These are phyloP conservation scores for Hydrolagus affinis DNA, from an alignment of 2,113 vertebrate species.

Conservation along the genomic window DNA sequence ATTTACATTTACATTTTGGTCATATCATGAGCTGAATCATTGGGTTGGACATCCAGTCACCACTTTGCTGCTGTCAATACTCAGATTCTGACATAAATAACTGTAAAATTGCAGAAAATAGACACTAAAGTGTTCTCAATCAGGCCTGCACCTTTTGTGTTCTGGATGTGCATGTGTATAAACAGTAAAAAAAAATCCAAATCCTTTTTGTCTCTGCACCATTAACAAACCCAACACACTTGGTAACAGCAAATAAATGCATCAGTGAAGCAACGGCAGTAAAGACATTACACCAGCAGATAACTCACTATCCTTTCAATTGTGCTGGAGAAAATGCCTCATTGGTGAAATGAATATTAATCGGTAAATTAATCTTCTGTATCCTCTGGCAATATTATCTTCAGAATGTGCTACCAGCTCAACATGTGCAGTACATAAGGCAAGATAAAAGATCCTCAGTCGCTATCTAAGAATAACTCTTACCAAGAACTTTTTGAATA, in stretches of 20 bases:
- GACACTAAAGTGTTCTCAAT: too few species aligned
- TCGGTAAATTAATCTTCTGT: constrained; percentile 26
- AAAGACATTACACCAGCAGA: too few species aligned
- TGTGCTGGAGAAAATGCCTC: constrained; percentile 10
- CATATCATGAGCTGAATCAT: too few species aligned
- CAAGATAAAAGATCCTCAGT: background rate
- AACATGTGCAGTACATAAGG: background rate
- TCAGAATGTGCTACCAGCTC: too few species aligned
- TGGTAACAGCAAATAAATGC: constrained; percentile 20
- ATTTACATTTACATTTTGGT: too few species aligned
- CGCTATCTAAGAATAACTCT: background rate
- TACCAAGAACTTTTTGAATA: background rate
- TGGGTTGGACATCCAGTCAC: too few species aligned
- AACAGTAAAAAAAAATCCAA: too few species aligned
- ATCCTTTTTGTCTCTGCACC: background rate
- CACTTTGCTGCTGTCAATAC: too few species aligned
- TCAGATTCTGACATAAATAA: too few species aligned
- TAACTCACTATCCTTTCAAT: constrained; percentile 2
- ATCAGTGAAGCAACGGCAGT: constrained; percentile 4
- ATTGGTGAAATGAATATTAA: constrained; percentile 15
- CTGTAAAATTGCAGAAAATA: too few species aligned
- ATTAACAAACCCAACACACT: constrained; percentile 8
- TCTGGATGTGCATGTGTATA: too few species aligned
- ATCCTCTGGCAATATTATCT: constrained; percentile 17
- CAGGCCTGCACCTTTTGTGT: too few species aligned